Base-by-base conservation (phyloP, 2,888 invertebrate species). In the Mythimna lalbum region DNA sequence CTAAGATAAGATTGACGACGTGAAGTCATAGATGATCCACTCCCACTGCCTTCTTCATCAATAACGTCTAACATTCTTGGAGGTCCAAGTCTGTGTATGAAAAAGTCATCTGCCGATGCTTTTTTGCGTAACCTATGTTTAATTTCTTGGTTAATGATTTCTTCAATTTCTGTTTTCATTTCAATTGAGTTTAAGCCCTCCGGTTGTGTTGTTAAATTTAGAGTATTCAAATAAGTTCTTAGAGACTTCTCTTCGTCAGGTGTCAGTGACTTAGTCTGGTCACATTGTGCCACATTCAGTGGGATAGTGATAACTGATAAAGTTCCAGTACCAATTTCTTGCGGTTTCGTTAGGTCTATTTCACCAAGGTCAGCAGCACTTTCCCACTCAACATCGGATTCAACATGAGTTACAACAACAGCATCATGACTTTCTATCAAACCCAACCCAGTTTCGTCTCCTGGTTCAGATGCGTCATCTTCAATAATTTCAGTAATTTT, bases 21-120 rank as follows among this genome's bases (percentile, higher is more conserved):
- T 83, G 97, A 96, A 81, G 96, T 95, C 79, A 97, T 96, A 80
- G 97, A 97, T 7, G 97, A 95, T 86, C 97, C 97, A 87, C 95
- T 92, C 27, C 72, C 77, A 85, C 97, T 97, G 5, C 97, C 97
- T 94, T 98, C 98, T 92, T 98, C 98, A 86, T 97, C 97, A 81
- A 98, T 98, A 9, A 97, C 98, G 88, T 98, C 98, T 87, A 98
- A 94, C 80, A 97, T 97, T 88, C 97, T 96, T 17, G 97, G 97
- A 86, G 97, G 97, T 10, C 97, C 96, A 0, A 97, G 96, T 68
- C 97, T 91, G 76, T 90, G 89, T 52, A 87, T 77, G 59, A 89
- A 82, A 80, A 90, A 90, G 66, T 96, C 95, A 64, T 96, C 95
- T 43, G 92, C 89, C n/a, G 91, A 80, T 62, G 90, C 95, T 90